Evolutionary conservation across 2,888 invertebrate species (phyloP), one percentile per base, ranked within the genome.

Genomic region (Hyppa rectilinea): DNA sequence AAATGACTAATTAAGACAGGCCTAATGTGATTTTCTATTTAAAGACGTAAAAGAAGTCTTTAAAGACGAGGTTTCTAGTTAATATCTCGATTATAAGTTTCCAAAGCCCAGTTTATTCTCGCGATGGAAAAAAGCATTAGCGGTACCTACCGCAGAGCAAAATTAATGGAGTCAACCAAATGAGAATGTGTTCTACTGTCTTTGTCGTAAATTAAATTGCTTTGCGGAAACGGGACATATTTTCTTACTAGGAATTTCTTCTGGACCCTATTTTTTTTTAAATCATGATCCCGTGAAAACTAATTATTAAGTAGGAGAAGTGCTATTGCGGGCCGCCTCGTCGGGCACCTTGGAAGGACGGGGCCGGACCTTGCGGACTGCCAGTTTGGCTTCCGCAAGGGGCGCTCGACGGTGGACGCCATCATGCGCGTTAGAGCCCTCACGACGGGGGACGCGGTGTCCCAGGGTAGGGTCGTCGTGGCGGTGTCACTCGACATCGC

Each of bases 91-190:
- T 76, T 38, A 40, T 75, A 49, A 43, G 38, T 50, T 60, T 38
- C 60, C 10, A 59, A 71, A 36, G 47, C 20, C 58, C 10, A 59
- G 31, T 70, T 65, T 49, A 58, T 12, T 47, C 26, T 69, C 9
- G 26, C 31, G 23, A 59, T 23, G 40, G n/a, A 56, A 56, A 56
- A 68, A 64, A 36, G 6, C 36, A 26, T 52, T n/a, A 56, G 45
- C n/a, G 14, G 20, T 55, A 47, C 31, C 40, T 53, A 50, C 47
- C 43, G 52, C 43, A 62, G 38, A 49, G 23, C 12, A 49, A 53
- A 61, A 79, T 79, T 67, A 79, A 67, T 80, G 60, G 60, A 60
- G 45, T 38, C 45, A 40, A 60, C 38, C 23, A 60, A 79, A 73
- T 76, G 55, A 65, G 59, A 61, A 79, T 52, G 56, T 56, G 66